Conservation (phyloP, 2,888 invertebrate genomes). For the Platerodrilus igneus region DNA sequence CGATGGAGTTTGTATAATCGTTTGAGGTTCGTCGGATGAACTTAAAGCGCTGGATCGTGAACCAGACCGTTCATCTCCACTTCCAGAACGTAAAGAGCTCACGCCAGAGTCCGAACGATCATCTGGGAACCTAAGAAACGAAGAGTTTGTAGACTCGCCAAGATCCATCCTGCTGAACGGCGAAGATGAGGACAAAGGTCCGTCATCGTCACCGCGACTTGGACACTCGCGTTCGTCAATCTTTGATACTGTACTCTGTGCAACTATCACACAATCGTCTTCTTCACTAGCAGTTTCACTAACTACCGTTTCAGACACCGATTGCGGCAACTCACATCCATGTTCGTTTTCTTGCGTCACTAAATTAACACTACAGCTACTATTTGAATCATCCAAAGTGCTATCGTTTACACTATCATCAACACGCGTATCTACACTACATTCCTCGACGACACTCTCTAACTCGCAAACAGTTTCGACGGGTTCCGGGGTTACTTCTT, state of each 20-base stretch:
- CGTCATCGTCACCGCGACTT: constrained; percentile 49
- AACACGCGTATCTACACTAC: constrained; percentile 7
- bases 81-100: constrained; percentile 68
- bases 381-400: constrained; percentile 35
- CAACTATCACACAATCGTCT: constrained; percentile 63
- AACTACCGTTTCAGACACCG: constrained; percentile 31
- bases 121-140: constrained; percentile 49
- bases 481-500: constrained; percentile 27
- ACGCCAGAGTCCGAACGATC: constrained; percentile 55
- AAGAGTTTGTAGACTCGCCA: constrained; percentile 37
- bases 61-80: constrained; percentile 71
- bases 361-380: constrained; percentile 37
- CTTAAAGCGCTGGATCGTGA: constrained; percentile 71
- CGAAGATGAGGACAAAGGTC: constrained; percentile 45
- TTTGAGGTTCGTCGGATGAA: constrained; percentile 62
- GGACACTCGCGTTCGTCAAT: constrained; percentile 43
- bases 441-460: constrained; percentile 12
- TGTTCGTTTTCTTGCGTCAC: constrained; percentile 35
- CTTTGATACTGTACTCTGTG: constrained; percentile 38
- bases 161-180: constrained; percentile 47
- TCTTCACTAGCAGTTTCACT: constrained; percentile 53
- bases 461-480: constrained; percentile 3
- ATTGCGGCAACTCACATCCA: constrained; percentile 32
- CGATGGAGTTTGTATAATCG: constrained; percentile 23
- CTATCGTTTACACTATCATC: constrained; percentile 29